A percentile compares a stretch with the other conserved stretches of the same genome.
phyloP scores from a whole-genome alignment of 2,888 invertebrate genomes.

The Gerosis bhagava region DNA sequence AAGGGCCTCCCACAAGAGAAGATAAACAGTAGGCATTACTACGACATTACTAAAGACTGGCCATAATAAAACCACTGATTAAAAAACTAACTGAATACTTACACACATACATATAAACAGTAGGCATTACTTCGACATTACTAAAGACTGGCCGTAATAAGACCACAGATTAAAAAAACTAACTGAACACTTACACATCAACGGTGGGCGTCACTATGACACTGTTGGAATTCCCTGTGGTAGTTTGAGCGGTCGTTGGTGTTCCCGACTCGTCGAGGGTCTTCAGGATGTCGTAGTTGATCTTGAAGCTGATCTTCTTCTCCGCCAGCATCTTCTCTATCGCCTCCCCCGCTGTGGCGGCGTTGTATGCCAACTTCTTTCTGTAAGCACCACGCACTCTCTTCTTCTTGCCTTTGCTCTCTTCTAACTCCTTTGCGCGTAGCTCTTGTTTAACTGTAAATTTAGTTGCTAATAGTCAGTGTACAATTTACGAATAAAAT shows the following conservation, averaged over 20 bases:
- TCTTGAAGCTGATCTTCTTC: conserved; percentile 97
- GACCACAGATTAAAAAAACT: too few species aligned
- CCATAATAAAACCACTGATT: too few species aligned
- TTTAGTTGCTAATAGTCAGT: too few species aligned
- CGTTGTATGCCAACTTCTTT: conserved; percentile 84
- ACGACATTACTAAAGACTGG: too few species aligned
- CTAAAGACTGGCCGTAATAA: too few species aligned
- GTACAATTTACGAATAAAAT: too few species aligned
- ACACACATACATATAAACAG: too few species aligned
- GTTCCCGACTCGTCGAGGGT: conserved; percentile 84
- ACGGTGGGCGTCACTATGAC: conserved; percentile 28
- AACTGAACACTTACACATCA: conserved; percentile 41
- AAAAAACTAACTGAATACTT: too few species aligned
- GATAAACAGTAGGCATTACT: too few species aligned
- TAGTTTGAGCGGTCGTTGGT: conserved; percentile 34
- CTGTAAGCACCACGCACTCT: conserved; percentile 86
- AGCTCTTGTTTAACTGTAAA: conserved; percentile 91
- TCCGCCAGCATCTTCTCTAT: conserved; percentile 97
- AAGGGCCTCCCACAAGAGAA: too few species aligned
- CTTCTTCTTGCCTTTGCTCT: conserved; percentile 92
- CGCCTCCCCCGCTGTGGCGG: conserved; percentile 92
- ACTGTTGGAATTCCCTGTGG: too few species aligned
- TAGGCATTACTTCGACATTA: too few species aligned
- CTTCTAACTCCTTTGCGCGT: conserved; percentile 90
- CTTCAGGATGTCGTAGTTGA: conserved; percentile 98